Conservation (phyloP, 2,888 invertebrate genomes). For the Scrobipalpa atriplicella region DNA sequence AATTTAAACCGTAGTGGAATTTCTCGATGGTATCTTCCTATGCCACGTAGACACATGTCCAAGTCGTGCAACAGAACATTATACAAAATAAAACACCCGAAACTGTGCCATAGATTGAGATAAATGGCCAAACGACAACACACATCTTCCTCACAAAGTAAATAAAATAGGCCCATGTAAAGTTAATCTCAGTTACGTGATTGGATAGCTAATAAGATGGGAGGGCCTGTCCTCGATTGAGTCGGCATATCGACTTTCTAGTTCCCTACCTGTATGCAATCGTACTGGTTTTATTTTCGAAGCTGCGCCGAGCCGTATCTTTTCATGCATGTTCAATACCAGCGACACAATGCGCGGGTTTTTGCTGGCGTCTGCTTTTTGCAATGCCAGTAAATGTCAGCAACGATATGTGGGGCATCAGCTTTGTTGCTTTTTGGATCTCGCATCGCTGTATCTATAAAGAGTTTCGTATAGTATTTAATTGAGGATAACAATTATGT, state of each 20-base stretch:
- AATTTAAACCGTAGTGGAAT: too few relatives aligned
- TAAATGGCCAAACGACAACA: not conserved
- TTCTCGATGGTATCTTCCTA: too few relatives aligned
- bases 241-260: not conserved
- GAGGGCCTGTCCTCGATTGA: conserved; percentile 3
- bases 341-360: conserved; percentile 1
- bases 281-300: not conserved
- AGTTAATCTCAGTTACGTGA: conserved; percentile 1
- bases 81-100: not conserved
- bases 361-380: conserved; percentile 6
- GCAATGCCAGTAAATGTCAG: conserved; percentile 6
- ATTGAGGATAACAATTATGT: not conserved
- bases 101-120: not conserved
- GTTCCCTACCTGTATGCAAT: not conserved
- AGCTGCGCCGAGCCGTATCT: conserved; percentile 1
- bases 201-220: conserved; percentile 4
- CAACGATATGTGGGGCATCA: conserved; percentile 17
- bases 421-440: conserved; percentile 4
- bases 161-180: not conserved
- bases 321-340: conserved; percentile 9
- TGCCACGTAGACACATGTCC: too few relatives aligned
- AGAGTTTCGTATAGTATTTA: not conserved
- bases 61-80: too few relatives aligned
- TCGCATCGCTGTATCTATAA: not conserved
- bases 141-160: not conserved